Percentiles rank a stretch among this genome's conserved stretches.
Evolutionary conservation across 1,140 invertebrate genomes (phyloP).

Genomic region (Adelges cooleyi): DNA sequence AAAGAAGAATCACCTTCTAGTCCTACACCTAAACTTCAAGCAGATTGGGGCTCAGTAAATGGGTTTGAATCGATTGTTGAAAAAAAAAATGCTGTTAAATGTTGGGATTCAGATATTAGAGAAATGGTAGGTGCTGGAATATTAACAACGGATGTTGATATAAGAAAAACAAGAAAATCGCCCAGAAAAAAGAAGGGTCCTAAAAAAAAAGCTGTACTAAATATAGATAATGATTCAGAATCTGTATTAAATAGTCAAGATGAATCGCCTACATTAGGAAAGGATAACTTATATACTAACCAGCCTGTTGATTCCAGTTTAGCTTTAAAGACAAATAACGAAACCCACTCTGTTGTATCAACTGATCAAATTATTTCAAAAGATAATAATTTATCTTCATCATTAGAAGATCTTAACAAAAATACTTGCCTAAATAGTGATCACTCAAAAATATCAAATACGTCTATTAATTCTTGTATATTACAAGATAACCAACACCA

Average conservation of each 20-base stretch:
- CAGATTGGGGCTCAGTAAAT: constrained; percentile 18
- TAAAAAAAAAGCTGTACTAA: constrained; percentile 2
- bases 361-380: neutral
- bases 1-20: neutral
- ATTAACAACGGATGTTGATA: constrained; percentile 17
- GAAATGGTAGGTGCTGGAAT: constrained; percentile 22
- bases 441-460: neutral
- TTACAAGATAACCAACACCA: neutral
- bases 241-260: neutral
- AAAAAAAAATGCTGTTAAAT: neutral
- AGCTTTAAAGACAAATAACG: neutral
- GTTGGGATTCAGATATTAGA: constrained; percentile 20
- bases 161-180: constrained; percentile 4
- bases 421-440: neutral
- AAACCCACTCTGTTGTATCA: too few species aligned
- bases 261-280: neutral
- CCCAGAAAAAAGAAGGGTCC: constrained; percentile 7
- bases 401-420: neutral
- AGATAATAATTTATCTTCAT: neutral
- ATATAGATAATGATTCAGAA: neutral
- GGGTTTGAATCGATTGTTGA: constrained; percentile 20
- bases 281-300: neutral
- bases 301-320: neutral
- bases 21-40: constrained; percentile 19
- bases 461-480: neutral